Conservation (phyloP, 2,888 invertebrate genomes). For the Dorcus parallelipipedus region DNA sequence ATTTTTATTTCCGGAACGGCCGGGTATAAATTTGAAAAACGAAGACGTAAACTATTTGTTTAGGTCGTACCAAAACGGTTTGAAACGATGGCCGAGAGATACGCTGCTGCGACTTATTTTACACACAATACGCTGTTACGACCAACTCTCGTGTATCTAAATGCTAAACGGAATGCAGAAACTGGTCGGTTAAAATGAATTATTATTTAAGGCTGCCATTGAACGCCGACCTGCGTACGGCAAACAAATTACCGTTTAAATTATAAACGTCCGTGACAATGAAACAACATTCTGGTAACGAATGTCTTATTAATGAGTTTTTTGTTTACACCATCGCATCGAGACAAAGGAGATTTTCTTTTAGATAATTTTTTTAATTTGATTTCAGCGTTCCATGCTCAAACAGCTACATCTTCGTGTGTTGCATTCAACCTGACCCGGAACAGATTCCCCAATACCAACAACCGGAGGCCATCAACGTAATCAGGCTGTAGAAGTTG, state of each 20-base stretch:
- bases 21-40: too few species aligned
- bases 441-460: neutral
- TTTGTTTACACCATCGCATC: neutral
- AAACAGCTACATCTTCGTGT: slow-evolving; percentile 23
- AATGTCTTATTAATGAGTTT: neutral
- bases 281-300: slow-evolving; percentile 2
- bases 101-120: neutral
- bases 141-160: neutral
- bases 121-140: slow-evolving; percentile 1
- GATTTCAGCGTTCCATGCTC: slow-evolving; percentile 22
- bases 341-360: neutral
- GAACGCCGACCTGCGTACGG: neutral
- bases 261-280: neutral
- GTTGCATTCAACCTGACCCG: slow-evolving; percentile 21
- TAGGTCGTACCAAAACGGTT: too few species aligned
- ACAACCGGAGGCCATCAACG: too few species aligned
- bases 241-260: slow-evolving; percentile 1
- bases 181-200: slow-evolving; percentile 1
- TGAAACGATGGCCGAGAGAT: too few species aligned
- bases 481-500: too few species aligned
- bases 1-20: too few species aligned
- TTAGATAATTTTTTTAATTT: neutral
- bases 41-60: too few species aligned
- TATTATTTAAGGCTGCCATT: neutral
- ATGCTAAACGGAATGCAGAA: neutral